A percentile compares a stretch with the other conserved stretches of the same genome.
These are phyloP conservation scores for Procambarus clarkii DNA, from an alignment of 1,140 invertebrate species.

Conservation along the genomic window DNA sequence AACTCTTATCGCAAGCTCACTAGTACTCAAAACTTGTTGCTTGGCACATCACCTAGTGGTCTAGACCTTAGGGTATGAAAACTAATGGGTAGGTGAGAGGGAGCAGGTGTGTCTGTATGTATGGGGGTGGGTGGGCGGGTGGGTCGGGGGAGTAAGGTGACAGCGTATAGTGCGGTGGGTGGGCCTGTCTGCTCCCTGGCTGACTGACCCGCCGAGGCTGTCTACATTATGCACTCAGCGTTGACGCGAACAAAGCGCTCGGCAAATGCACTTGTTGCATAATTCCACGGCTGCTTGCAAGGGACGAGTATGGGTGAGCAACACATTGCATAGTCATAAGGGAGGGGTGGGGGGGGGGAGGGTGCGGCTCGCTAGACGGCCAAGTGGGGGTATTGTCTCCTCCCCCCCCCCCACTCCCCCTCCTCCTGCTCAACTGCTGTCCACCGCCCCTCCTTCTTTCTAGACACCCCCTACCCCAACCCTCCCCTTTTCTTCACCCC, in stretches of 20 bases:
- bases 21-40: no score
- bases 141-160: slow-evolving; percentile 28
- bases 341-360: slow-evolving; percentile 27
- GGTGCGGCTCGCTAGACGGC: neutral
- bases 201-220: slow-evolving; percentile 35
- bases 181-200: slow-evolving; percentile 43
- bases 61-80: no score
- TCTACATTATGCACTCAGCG: slow-evolving; percentile 60
- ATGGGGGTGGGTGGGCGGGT: neutral
- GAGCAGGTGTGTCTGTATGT: no score
- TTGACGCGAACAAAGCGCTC: slow-evolving; percentile 65
- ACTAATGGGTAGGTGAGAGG: no score
- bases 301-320: slow-evolving; percentile 56
- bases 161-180: slow-evolving; percentile 27
- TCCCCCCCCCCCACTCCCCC: no score
- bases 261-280: slow-evolving; percentile 66
- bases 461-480: neutral
- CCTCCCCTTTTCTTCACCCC: no score
- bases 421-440: neutral
- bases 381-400: no score
- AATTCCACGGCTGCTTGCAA: slow-evolving; percentile 63
- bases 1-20: no score
- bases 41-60: no score
- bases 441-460: neutral
- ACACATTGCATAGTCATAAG: slow-evolving; percentile 52